Evolutionary conservation across 2,888 invertebrate genomes (phyloP).

Genomic region (Drosophila nigritarsus): DNA sequence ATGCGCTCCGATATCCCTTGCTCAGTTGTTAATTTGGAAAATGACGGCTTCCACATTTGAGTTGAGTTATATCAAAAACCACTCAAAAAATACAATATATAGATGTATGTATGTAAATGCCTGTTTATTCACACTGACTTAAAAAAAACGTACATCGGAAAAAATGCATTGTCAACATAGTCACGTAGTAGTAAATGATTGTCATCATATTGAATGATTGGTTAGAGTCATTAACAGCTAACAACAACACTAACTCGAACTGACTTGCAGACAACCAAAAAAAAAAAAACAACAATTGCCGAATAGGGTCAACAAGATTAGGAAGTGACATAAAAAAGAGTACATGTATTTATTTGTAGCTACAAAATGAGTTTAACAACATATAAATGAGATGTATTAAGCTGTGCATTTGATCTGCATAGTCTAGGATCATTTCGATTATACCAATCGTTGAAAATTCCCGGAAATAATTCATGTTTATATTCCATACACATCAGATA

Average conservation of each 20-base stretch:
- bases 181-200: conserved; percentile 2
- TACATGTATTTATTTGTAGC: neutral
- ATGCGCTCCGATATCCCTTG: neutral
- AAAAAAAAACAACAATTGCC: neutral
- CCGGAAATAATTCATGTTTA: neutral
- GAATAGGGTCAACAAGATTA: conserved; percentile 18
- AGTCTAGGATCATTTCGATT: neutral
- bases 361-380: neutral
- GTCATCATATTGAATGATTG: conserved; percentile 34
- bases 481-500: neutral
- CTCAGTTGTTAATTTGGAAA: conserved; percentile 20
- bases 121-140: neutral
- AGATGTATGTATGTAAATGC: neutral
- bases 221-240: neutral
- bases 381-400: neutral
- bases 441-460: too few species aligned
- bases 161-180: conserved; percentile 19
- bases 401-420: neutral
- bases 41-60: neutral
- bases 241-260: neutral
- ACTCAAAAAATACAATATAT: neutral
- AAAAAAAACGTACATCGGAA: neutral
- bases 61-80: neutral
- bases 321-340: conserved; percentile 18
- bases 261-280: neutral